Conservation (phyloP, 37 sponge, comb jelly and placozoan species). For the Hexactinellida sp. region DNA sequence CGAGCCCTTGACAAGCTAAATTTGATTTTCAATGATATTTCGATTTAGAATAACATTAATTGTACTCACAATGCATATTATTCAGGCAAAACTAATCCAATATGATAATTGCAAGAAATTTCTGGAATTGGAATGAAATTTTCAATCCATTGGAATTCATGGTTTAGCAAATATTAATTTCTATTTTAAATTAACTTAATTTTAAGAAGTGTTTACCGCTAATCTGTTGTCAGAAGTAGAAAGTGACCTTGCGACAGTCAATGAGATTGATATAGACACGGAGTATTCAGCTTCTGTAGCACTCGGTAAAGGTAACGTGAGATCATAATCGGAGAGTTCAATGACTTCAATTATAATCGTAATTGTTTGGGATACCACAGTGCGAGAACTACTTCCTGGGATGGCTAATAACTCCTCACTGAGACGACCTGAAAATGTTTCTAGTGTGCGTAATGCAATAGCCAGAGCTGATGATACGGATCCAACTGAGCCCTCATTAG, state of each 20-base stretch:
- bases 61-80: too few species aligned
- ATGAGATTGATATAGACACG: background rate
- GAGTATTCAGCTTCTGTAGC: background rate
- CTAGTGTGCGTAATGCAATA: background rate
- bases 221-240: background rate
- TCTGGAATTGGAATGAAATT: too few species aligned
- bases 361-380: background rate
- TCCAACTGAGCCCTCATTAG: background rate
- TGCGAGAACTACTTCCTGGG: background rate
- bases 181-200: too few species aligned
- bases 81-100: too few species aligned
- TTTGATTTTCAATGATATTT: too few species aligned
- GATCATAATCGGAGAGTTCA: background rate
- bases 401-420: background rate
- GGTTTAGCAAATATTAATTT: too few species aligned
- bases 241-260: background rate
- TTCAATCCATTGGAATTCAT: background rate
- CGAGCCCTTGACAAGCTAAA: too few species aligned
- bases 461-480: too few species aligned
- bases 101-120: too few species aligned
- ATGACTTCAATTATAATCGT: background rate
- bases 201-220: background rate
- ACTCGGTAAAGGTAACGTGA: background rate
- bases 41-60: too few species aligned
- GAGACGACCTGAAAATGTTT: background rate